Evolutionary conservation across 2,888 invertebrate species (phyloP).

Genomic region (Platynereis dumerilii): DNA sequence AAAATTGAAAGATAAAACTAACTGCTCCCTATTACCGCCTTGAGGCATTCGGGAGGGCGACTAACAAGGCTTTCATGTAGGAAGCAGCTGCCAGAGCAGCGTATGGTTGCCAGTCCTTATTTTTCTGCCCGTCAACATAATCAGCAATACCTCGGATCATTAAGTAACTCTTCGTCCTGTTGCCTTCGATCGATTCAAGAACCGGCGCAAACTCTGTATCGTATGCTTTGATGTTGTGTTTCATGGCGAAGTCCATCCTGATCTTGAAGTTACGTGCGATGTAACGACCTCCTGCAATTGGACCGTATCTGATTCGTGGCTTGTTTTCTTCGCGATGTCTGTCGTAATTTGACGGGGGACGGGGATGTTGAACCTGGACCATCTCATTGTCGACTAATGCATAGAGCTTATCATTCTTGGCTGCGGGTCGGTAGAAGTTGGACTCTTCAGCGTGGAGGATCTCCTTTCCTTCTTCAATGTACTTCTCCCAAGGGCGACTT

Average conservation of each 20-base stretch:
- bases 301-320: conserved; percentile 75
- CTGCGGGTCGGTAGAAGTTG: conserved; percentile 51
- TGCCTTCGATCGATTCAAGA: conserved; percentile 81
- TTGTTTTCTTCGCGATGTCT: conserved; percentile 25
- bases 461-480: conserved; percentile 76
- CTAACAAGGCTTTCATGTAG: conserved; percentile 82
- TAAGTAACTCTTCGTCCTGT: conserved; percentile 80
- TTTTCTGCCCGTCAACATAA: conserved; percentile 89
- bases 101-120: conserved; percentile 96
- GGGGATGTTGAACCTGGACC: conserved; percentile 34
- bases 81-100: conserved; percentile 89
- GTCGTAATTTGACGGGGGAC: conserved; percentile 19
- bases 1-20: too few species aligned
- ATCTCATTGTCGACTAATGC: conserved; percentile 43
- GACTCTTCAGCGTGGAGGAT: conserved; percentile 65
- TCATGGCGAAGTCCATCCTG: conserved; percentile 83
- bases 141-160: conserved; percentile 83
- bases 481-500: conserved; percentile 74
- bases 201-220: conserved; percentile 96
- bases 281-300: conserved; percentile 81
- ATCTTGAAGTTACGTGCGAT: conserved; percentile 80
- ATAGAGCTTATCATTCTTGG: conserved; percentile 46
- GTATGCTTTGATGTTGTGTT: conserved; percentile 84
- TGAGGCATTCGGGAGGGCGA: conserved; percentile 10
- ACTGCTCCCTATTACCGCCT: background rate